Base-by-base conservation (phyloP, 2,113 vertebrate species). In the Polypterus bichir region DNA sequence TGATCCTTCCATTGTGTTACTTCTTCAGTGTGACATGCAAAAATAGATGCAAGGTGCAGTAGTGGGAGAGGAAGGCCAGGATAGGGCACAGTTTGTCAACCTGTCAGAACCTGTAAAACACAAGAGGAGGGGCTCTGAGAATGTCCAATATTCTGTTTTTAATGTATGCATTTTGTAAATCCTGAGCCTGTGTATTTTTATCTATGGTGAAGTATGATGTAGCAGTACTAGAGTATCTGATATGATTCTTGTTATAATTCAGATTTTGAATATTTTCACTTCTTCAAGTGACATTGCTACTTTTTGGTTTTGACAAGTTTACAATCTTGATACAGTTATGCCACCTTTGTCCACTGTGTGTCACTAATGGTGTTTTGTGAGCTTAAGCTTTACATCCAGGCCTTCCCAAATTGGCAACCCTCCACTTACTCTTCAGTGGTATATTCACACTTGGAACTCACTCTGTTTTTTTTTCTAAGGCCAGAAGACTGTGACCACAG, bases 1-100 rank as follows among this genome's bases (percentile, higher is more conserved):
- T 0, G 95, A 98, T 79, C 94, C 94, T 3, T 98, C 95, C 56
- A 98, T 98, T 1, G 93, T 98, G 59, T 83, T 98, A 62, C 86
- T 98, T 70, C 83, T 98, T 79, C 95, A 97, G 77, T 97, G 94
- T 44, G 95, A 98, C 75, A 91, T 97, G 91, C 94, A 98, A 73
- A 98, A 97, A 76, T 98, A 97, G 87, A 74, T 63, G 66, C 65
- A 61, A 47, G 53, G 54, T 53, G 5, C 54, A 60, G 51, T 9
- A 54, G 27, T 53, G 64, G 62, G 11, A 54, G 56, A 61, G 48
- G 59, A 56, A 46, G 60, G 63, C 55, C 48, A 54, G 53, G 65
- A 58, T 57, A n/a, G 52, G 52, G n/a, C 52, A 54, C 7, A n/a
- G 52, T 46, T 48, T 60, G 44, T 27, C 46, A 48, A 48, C 46